phyloP scores from a whole-genome alignment of 2,888 invertebrate genomes.

The Apamea sordens region DNA sequence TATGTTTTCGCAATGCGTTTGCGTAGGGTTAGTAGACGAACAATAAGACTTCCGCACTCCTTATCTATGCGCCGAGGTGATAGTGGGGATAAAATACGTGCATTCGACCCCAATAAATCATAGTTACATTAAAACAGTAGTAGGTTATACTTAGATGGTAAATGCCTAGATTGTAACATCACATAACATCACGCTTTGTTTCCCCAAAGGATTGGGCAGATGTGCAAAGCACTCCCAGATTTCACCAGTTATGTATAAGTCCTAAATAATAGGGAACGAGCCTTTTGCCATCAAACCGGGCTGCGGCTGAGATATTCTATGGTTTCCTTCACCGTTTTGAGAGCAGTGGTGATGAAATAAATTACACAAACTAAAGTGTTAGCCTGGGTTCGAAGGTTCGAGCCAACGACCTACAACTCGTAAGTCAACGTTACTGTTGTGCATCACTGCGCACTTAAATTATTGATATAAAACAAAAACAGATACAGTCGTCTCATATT shows the following conservation, averaged over 20 bases:
- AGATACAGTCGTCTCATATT: neutral
- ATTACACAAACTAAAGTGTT: no score
- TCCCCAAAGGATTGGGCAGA: neutral
- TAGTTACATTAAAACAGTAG: neutral
- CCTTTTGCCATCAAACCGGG: no score
- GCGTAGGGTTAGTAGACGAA: constrained; percentile 41
- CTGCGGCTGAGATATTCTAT: no score
- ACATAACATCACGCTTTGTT: no score
- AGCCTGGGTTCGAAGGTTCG: no score
- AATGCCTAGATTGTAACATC: neutral
- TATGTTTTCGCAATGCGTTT: constrained; percentile 50
- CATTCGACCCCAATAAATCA: constrained; percentile 51
- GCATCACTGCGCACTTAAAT: neutral
- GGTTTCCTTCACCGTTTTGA: no score
- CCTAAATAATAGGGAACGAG: no score
- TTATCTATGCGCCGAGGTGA: constrained; percentile 45
- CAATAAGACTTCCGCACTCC: constrained; percentile 56
- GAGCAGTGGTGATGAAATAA: no score
- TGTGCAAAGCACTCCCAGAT: neutral
- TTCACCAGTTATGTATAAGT: neutral
- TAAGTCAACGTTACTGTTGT: no score
- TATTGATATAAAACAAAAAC: neutral
- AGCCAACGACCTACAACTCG: no score
- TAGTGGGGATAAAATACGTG: constrained; percentile 48
- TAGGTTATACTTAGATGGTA: constrained; percentile 2